Evolutionary conservation across 2,113 vertebrate species (phyloP).

Genomic region (Prunella fulvescens): DNA sequence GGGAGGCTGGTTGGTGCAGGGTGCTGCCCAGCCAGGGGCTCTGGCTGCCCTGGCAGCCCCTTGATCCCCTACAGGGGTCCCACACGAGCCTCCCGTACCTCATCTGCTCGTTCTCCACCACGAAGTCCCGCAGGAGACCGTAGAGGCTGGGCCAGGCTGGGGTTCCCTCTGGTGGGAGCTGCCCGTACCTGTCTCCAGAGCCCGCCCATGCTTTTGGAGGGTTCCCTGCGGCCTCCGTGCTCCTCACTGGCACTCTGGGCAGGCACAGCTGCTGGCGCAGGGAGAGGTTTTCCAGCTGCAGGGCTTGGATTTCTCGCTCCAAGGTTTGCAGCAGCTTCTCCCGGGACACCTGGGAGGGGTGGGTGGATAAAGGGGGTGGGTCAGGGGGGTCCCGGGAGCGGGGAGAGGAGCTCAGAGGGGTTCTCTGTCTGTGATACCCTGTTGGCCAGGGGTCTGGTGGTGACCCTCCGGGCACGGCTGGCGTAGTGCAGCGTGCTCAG

Average conservation of each 20-base stretch:
- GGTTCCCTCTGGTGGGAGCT: neutral
- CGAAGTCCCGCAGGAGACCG: constrained; percentile 68
- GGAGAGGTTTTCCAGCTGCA: constrained; percentile 67
- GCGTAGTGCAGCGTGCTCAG: constrained; percentile 75
- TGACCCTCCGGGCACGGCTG: constrained; percentile 69
- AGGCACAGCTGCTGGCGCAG: constrained; percentile 66
- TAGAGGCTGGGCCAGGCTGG: constrained; percentile 70
- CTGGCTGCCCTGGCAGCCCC: neutral
- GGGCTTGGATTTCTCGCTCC: constrained; percentile 58
- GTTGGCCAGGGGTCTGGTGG: constrained; percentile 63
- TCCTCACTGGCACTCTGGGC: neutral
- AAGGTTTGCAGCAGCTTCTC: constrained; percentile 49
- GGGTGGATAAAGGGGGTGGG: neutral
- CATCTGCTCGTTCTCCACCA: constrained; percentile 72
- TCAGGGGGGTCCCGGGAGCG: neutral
- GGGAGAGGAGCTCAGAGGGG: neutral
- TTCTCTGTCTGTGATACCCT: constrained; percentile 7
- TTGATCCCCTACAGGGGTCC: neutral
- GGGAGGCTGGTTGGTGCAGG: neutral
- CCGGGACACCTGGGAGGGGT: constrained; percentile 1
- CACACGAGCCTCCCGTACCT: neutral
- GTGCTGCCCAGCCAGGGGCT: neutral
- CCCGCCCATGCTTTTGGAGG: neutral
- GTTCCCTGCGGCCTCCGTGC: neutral
- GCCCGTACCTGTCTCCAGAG: neutral